phyloP scores from a whole-genome alignment of 2,888 invertebrate species.

The Nephrotoma guestfalica region DNA sequence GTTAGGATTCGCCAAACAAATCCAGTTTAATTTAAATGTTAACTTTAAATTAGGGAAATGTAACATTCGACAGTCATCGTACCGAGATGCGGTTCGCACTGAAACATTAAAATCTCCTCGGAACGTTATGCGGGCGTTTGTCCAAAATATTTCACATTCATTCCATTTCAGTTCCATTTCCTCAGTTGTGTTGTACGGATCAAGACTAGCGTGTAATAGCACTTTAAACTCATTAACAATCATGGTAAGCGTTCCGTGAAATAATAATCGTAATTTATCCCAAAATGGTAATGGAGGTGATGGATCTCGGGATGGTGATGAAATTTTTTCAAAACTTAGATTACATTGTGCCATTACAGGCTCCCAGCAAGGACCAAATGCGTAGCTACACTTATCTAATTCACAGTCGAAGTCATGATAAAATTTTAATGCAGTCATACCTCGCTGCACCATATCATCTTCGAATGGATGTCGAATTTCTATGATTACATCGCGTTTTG shows the following conservation, averaged over 20 bases:
- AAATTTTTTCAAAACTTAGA: constrained; percentile 70
- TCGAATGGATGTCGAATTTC: constrained; percentile 78
- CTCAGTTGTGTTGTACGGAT: constrained; percentile 98
- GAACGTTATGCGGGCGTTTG: constrained; percentile 79
- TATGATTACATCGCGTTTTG: constrained; percentile 34
- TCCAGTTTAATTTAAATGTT: constrained; percentile 75
- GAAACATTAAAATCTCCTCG: constrained; percentile 85
- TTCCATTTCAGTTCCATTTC: constrained; percentile 98
- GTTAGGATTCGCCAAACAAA: constrained; percentile 81
- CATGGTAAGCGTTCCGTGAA: constrained; percentile 86
- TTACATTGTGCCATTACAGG: constrained; percentile 47
- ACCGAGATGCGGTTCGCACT: constrained; percentile 94
- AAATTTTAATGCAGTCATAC: constrained; percentile 90
- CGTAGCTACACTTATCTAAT: constrained; percentile 74
- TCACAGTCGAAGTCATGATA: constrained; percentile 96
- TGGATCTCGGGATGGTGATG: constrained; percentile 79
- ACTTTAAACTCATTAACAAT: constrained; percentile 79
- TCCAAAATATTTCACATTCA: constrained; percentile 89
- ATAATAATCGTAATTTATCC: constrained; percentile 86
- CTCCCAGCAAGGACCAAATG: constrained; percentile 99
- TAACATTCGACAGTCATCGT: constrained; percentile 91
- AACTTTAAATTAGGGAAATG: constrained; percentile 81
- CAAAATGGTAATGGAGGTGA: constrained; percentile 90
- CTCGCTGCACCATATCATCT: constrained; percentile 64
- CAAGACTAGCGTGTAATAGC: constrained; percentile 84